A percentile compares a stretch with the other conserved stretches of the same genome.
Conservation (phyloP, 2,113 vertebrate species). For the Chionomys nivalis region DNA sequence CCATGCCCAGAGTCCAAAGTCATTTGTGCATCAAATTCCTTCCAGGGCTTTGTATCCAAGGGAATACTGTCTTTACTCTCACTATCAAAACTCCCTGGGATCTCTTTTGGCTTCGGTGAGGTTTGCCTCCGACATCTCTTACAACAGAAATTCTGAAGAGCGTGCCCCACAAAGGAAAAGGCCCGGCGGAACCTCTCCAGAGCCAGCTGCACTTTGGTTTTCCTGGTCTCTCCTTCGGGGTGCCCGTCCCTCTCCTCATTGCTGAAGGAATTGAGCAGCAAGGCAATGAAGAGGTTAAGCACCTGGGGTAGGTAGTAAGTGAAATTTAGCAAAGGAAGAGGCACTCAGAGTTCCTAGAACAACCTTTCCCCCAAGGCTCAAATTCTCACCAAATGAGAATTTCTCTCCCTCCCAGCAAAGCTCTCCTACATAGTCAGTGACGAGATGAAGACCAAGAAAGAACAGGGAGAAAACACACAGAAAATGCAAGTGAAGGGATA, state of each 20-base stretch:
- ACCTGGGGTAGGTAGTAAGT: slow-evolving; percentile 85
- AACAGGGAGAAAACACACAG: background rate
- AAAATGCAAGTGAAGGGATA: background rate
- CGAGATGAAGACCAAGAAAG: background rate
- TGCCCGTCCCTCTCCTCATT: slow-evolving; percentile 85
- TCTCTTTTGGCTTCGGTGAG: slow-evolving; percentile 20
- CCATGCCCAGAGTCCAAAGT: rapidly evolving
- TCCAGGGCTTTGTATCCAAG: slow-evolving; percentile 54
- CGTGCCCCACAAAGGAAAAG: slow-evolving; percentile 77
- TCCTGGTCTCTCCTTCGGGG: slow-evolving; percentile 76
- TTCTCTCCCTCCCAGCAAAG: background rate
- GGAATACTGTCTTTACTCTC: background rate
- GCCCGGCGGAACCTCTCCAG: slow-evolving; percentile 86
- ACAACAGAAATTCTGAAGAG: slow-evolving; percentile 64
- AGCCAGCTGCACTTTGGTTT: slow-evolving; percentile 92
- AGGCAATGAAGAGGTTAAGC: slow-evolving; percentile 95
- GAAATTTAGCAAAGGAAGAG: background rate
- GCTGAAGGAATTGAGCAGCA: slow-evolving; percentile 96
- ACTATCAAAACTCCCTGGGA: background rate
- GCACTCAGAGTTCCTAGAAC: background rate
- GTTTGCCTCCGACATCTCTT: slow-evolving; percentile 17
- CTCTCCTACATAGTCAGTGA: background rate
- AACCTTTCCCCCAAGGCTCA: slow-evolving; percentile 7
- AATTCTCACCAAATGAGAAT: background rate
- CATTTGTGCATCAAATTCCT: slow-evolving; percentile 46